These are phyloP conservation scores for Diplogasteroides magnus DNA, from an alignment of 1,140 invertebrate genomes.

Conservation along the genomic window DNA sequence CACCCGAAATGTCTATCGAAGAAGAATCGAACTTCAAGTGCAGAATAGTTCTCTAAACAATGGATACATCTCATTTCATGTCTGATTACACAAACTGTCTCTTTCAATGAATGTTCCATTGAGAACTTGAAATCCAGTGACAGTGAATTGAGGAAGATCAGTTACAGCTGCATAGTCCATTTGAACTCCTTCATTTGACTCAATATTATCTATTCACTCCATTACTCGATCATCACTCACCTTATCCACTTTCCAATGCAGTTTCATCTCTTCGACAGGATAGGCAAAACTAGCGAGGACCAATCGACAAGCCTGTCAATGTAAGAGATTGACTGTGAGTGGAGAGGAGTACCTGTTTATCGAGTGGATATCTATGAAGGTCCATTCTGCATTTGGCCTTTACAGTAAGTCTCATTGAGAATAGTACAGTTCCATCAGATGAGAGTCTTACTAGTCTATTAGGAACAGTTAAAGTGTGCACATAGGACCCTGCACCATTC, in stretches of 20 bases:
- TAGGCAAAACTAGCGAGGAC: slow-evolving; percentile 88
- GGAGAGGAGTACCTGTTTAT: slow-evolving; percentile 70
- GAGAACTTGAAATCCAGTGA: slow-evolving; percentile 29
- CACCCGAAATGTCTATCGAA: slow-evolving; percentile 57
- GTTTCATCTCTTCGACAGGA: slow-evolving; percentile 22
- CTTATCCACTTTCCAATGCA: slow-evolving; percentile 10
- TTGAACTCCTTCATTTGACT: slow-evolving; percentile 13
- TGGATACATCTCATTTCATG: slow-evolving; percentile 1
- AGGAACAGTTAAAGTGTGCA: slow-evolving; percentile 56
- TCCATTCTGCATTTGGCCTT: slow-evolving; percentile 89
- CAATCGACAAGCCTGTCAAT: slow-evolving; percentile 74
- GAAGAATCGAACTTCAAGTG: slow-evolving; percentile 57
- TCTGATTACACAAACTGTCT: slow-evolving; percentile 14
- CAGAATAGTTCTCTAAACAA: slow-evolving; percentile 45
- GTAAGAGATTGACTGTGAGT: no score
- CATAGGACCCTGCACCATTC: slow-evolving; percentile 56
- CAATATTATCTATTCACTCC: neutral
- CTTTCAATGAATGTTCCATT: slow-evolving; percentile 20
- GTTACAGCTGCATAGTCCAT: slow-evolving; percentile 29
- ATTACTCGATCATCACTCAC: neutral
- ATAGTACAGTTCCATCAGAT: slow-evolving; percentile 79
- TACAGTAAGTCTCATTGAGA: slow-evolving; percentile 77
- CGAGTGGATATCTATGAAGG: slow-evolving; percentile 89
- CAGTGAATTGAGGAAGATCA: slow-evolving; percentile 33
- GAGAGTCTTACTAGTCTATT: slow-evolving; percentile 58